Conservation (phyloP, 37 sponge, comb jelly and placozoan genomes). For the Corticium candelabrum region DNA sequence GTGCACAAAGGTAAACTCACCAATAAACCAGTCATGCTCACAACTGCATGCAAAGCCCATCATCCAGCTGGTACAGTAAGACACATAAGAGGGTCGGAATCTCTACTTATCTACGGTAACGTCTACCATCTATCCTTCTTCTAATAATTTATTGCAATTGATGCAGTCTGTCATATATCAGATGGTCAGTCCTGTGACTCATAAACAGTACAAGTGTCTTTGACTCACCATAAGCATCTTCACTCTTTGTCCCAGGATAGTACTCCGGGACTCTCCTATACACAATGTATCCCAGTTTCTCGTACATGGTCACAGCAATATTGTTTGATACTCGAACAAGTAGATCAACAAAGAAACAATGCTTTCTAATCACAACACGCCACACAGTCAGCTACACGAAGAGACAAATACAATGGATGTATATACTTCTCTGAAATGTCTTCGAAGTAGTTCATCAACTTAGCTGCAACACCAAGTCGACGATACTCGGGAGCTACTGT, state of each 20-base stretch:
- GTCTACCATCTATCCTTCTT: no score
- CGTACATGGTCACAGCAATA: conserved; percentile 85
- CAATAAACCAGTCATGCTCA: no score
- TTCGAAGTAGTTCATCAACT: conserved; percentile 79
- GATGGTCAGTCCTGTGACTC: no score
- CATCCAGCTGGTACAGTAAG: no score
- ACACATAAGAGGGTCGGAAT: no score
- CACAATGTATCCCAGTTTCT: conserved; percentile 79
- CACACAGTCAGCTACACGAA: not conserved
- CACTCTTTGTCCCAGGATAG: conserved; percentile 67
- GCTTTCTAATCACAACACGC: conserved; percentile 29
- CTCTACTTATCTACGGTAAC: no score
- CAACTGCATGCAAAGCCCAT: no score
- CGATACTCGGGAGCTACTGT: conserved; percentile 78
- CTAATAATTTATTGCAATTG: no score
- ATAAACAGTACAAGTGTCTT: no score
- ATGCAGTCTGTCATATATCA: no score
- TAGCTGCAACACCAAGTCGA: conserved; percentile 75
- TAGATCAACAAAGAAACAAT: conserved; percentile 90
- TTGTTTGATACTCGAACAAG: conserved; percentile 86
- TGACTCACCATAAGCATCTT: conserved; percentile 68
- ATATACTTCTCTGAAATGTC: conserved; percentile 52
- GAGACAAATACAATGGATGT: not conserved
- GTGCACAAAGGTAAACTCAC: no score
- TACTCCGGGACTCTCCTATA: conserved; percentile 71